Evolutionary conservation across 2,888 invertebrate species (phyloP).

Genomic region (Ectemnius cavifrons): DNA sequence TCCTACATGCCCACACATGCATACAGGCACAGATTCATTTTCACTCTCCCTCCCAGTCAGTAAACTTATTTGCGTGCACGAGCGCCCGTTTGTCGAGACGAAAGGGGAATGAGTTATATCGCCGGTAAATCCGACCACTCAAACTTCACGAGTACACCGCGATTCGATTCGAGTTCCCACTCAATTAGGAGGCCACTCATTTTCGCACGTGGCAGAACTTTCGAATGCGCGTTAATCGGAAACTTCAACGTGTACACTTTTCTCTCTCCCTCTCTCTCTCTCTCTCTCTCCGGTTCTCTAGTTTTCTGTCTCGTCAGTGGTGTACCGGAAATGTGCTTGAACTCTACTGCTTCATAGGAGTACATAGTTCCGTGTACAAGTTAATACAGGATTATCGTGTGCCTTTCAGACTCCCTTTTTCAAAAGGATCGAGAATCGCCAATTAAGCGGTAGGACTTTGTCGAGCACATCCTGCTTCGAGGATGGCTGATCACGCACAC

Average conservation of each 20-base stretch:
- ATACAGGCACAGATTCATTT: no score
- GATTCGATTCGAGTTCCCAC: no score
- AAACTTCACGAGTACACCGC: background rate
- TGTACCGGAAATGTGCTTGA: no score
- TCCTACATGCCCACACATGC: background rate
- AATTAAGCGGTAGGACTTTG: slow-evolving; percentile 5
- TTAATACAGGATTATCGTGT: no score
- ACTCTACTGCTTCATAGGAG: no score
- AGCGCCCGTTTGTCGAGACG: slow-evolving; percentile 27
- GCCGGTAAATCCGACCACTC: slow-evolving; percentile 9
- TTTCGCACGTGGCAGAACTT: no score
- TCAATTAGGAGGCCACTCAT: no score
- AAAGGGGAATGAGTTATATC: slow-evolving; percentile 19
- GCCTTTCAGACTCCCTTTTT: background rate
- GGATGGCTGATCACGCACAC: slow-evolving; percentile 26
- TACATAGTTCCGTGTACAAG: no score
- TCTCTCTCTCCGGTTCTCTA: background rate
- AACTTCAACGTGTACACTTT: no score
- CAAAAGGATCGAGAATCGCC: background rate
- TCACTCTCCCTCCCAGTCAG: slow-evolving; percentile 4
- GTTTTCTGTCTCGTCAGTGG: no score
- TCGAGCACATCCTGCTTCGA: slow-evolving; percentile 16
- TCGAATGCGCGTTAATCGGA: no score
- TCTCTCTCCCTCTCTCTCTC: background rate
- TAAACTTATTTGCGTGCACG: slow-evolving; percentile 29